These are phyloP conservation scores for Notarius quadriscutis DNA, from an alignment of 2,113 vertebrate genomes.

Conservation along the genomic window DNA sequence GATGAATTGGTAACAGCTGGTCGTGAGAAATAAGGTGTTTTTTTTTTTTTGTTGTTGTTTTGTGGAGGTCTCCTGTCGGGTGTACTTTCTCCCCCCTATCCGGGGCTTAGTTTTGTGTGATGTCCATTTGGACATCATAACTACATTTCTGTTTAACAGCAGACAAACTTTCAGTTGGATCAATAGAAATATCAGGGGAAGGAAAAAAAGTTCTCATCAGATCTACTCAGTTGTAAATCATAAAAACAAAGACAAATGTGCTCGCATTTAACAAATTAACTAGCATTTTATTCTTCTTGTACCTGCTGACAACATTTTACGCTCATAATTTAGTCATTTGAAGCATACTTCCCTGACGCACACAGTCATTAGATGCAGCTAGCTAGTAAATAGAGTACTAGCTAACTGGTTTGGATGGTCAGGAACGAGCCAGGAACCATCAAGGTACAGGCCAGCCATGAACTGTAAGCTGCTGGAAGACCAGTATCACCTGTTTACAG, in stretches of 20 bases:
- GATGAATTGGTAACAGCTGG: too few species aligned
- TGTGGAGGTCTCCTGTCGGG: too few species aligned
- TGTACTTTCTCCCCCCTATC: too few species aligned
- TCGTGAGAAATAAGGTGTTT: too few species aligned
- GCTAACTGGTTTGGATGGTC: too few species aligned
- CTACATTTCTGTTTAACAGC: neutral
- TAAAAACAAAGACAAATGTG: neutral
- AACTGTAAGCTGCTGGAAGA: too few species aligned
- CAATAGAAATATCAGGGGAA: neutral
- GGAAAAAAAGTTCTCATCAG: neutral
- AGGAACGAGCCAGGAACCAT: too few species aligned
- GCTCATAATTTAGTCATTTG: neutral
- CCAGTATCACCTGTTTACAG: too few species aligned
- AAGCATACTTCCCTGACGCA: neutral
- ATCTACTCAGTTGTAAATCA: neutral
- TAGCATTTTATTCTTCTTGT: neutral
- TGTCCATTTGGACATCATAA: too few species aligned
- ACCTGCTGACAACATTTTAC: neutral
- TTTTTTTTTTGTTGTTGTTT: too few species aligned
- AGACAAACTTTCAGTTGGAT: neutral
- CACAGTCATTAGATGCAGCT: neutral
- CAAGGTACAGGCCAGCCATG: too few species aligned
- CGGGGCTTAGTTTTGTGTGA: too few species aligned
- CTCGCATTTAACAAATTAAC: neutral
- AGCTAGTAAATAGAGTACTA: neutral